These are phyloP conservation scores for Lophura nycthemera DNA, from an alignment of 2,113 vertebrate species.

Conservation along the genomic window DNA sequence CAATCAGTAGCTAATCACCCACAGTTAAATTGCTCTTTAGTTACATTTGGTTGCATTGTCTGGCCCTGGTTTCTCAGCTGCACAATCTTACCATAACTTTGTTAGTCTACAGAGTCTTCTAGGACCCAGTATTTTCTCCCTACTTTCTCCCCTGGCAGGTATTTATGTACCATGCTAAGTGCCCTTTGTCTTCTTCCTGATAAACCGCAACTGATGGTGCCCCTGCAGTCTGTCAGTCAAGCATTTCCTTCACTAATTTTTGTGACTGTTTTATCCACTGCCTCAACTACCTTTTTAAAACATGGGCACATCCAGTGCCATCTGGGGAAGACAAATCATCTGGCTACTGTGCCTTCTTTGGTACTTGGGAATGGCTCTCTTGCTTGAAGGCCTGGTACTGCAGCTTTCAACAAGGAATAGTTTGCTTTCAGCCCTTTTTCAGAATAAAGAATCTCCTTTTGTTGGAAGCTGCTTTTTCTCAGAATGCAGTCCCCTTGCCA, in stretches of 20 bases:
- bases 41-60: neutral
- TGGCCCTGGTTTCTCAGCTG: neutral
- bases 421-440: neutral
- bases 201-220: neutral
- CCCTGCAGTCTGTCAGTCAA: neutral
- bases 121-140: neutral
- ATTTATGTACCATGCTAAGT: neutral
- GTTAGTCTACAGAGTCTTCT: neutral
- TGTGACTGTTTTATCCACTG: neutral
- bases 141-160: neutral
- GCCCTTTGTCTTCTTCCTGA: neutral
- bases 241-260: neutral
- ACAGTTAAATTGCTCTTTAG: neutral
- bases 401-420: neutral
- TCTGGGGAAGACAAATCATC: neutral
- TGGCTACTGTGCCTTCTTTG: neutral
- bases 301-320: neutral
- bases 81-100: neutral
- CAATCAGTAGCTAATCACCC: neutral
- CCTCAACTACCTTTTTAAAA: neutral
- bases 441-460: neutral
- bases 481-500: neutral
- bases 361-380: neutral
- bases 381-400: neutral
- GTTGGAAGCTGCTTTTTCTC: neutral